Base-by-base conservation (phyloP, 35 echinoderm and acorn worm species). In the Apostichopus californicus region DNA sequence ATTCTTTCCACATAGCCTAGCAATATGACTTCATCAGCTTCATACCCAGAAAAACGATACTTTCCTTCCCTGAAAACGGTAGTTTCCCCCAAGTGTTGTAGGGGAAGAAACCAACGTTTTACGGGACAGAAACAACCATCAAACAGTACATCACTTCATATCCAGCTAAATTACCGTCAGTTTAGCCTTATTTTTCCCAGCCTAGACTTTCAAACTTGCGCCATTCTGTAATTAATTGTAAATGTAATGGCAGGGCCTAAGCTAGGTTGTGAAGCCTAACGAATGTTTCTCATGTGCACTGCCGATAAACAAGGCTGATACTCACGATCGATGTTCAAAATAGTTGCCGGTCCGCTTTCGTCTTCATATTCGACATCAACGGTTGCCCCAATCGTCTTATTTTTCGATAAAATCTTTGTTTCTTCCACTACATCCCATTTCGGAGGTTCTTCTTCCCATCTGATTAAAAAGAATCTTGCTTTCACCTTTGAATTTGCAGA, bases 341-440 rank as follows among this genome's bases (percentile, higher is more conserved):
- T 83, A 17, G 53, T 83, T 83, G 80, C 80, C 12, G 80, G 80
- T 54, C 52, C 80, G 34, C 80, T 83, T 56, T 83, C 80, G 52
- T 83, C 80, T 55, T 55, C 9, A 56, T 56, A 83, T 83, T 54
- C 80, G 10, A 83, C 80, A 83, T 83, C 80, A 8, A 83, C 80
- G 53, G 15, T 83, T 21, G 22, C 80, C 34, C 80, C 80, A 56
- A 83, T 26, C 3, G 12, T 13, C 79, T 82, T 82, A 15, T 54
- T 55, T 15, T 9, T 55, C 5, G 46, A 55, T 5, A 82, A 17
- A 55, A 82, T 82, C 55, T 82, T 82, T 18, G 11, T 11, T 56
- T 82, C 79, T 82, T 82, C 55, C 54, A 82, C 79, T 55, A 82
- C 79, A 56, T 82, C 79, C 79, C 79, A 82, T 56, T 55, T 82